A percentile compares a stretch with the other conserved stretches of the same genome.
Evolutionary conservation across 1,140 invertebrate species (phyloP).

Genomic region (Eciton burchellii): DNA sequence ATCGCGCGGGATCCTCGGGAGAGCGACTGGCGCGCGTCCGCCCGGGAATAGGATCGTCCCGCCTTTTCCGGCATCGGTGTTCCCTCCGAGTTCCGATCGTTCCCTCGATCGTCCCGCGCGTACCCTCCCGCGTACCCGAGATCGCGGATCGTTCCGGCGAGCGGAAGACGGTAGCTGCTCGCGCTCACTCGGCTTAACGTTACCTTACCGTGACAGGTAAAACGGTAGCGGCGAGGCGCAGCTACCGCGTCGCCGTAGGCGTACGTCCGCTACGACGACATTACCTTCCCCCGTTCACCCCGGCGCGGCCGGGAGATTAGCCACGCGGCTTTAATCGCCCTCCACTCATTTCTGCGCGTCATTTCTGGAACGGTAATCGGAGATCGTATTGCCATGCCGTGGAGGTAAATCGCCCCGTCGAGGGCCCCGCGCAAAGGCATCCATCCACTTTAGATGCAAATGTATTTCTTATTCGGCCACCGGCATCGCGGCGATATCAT

Average conservation of each 20-base stretch:
- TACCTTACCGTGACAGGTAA: conserved; percentile 79
- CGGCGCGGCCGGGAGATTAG: conserved; percentile 49
- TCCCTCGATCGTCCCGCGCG: no score
- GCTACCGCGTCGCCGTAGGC: conserved; percentile 81
- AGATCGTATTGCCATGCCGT: conserved; percentile 52
- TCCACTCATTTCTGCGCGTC: conserved; percentile 51
- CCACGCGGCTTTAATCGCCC: conserved; percentile 56
- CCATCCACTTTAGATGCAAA: conserved; percentile 61
- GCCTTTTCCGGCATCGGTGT: neutral
- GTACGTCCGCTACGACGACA: conserved; percentile 56
- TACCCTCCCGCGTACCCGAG: neutral
- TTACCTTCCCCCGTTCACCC: conserved; percentile 34
- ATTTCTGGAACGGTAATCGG: conserved; percentile 56
- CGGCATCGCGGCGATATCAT: conserved; percentile 35
- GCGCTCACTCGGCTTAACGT: conserved; percentile 55
- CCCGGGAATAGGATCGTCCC: no score
- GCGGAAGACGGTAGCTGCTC: conserved; percentile 55
- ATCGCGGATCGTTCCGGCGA: conserved; percentile 28
- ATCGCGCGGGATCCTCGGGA: neutral
- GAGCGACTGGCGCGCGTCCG: no score
- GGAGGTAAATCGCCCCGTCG: conserved; percentile 52
- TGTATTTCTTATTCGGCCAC: conserved; percentile 58
- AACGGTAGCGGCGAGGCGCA: conserved; percentile 81
- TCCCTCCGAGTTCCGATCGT: no score
- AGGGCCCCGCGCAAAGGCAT: conserved; percentile 37